Conservation (phyloP, 2,888 invertebrate genomes). For the Spodoptera exigua region DNA sequence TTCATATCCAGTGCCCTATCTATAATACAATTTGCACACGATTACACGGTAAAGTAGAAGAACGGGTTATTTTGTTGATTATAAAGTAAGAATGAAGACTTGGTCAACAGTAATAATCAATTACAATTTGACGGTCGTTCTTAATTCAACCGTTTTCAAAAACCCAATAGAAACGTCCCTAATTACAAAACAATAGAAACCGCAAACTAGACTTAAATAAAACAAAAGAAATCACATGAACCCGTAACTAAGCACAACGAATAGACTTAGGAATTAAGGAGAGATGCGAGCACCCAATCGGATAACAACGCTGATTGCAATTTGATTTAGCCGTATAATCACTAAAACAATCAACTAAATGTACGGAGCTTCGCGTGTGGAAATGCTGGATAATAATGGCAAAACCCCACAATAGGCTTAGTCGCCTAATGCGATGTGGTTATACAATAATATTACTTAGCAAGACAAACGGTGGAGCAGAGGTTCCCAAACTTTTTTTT, state of each 20-base stretch:
- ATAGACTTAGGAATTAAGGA: constrained; percentile 48
- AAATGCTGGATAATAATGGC: constrained; percentile 41
- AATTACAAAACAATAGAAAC: neutral
- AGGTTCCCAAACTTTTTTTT: too few species aligned
- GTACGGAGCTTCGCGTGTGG: constrained; percentile 40
- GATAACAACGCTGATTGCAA: constrained; percentile 63
- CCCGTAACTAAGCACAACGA: constrained; percentile 23
- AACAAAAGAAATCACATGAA: constrained; percentile 26
- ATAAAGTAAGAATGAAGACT: too few species aligned
- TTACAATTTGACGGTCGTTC: too few species aligned
- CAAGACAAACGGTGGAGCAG: constrained; percentile 41
- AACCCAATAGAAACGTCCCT: constrained; percentile 1
- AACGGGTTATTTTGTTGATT: too few species aligned
- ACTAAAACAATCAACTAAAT: constrained; percentile 63
- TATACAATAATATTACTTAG: constrained; percentile 52
- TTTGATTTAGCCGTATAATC: constrained; percentile 65
- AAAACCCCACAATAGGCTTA: constrained; percentile 50
- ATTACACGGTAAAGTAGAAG: too few species aligned
- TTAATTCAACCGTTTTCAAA: neutral
- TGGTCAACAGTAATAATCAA: too few species aligned
- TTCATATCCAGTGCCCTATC: constrained; percentile 12
- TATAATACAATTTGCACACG: constrained; percentile 8
- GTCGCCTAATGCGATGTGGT: constrained; percentile 41
- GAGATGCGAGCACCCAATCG: constrained; percentile 51
- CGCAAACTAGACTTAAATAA: constrained; percentile 14